Conservation (phyloP, 92 coral and sea anemone genomes). For the Porites cylindrica region DNA sequence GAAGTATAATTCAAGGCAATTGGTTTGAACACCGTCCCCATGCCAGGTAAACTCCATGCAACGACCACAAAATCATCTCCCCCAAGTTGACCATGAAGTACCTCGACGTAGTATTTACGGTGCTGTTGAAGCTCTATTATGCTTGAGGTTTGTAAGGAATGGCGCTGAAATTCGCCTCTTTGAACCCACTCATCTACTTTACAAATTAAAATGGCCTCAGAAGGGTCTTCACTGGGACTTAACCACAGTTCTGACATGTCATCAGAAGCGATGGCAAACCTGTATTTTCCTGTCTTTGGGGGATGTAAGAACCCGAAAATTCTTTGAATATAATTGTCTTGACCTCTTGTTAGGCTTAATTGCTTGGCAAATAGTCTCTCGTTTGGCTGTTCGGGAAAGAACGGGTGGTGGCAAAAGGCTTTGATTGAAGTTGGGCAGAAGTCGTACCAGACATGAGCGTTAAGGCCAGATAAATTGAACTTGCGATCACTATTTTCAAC, state of each 20-base stretch:
- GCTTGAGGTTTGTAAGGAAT: conserved; percentile 52
- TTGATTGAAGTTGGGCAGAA: conserved; percentile 39
- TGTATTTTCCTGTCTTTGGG: conserved; percentile 60
- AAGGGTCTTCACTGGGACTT: conserved; percentile 44
- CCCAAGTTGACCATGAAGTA: conserved; percentile 53
- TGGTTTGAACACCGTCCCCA: background rate
- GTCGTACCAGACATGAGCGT: conserved; percentile 59
- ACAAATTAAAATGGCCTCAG: conserved; percentile 64
- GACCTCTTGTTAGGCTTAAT: conserved; percentile 36
- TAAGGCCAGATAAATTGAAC: conserved; percentile 23
- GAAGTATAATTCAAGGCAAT: background rate
- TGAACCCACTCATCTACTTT: conserved; percentile 33
- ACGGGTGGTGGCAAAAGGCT: conserved; percentile 62
- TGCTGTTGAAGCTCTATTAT: conserved; percentile 51
- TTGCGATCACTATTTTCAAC: background rate
- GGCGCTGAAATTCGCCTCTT: conserved; percentile 11
- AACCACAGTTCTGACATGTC: conserved; percentile 83
- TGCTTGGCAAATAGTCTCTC: conserved; percentile 24
- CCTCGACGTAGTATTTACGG: conserved; percentile 70
- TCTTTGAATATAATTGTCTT: conserved; percentile 55
- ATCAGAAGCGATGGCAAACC: conserved; percentile 73
- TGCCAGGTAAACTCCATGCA: conserved; percentile 69
- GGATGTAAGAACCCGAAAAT: conserved; percentile 75
- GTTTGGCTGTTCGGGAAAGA: conserved; percentile 78
- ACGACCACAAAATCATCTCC: conserved; percentile 53